Evolutionary conservation across 2,113 vertebrate genomes (phyloP).

Genomic region (Oreochromis tanganicae): DNA sequence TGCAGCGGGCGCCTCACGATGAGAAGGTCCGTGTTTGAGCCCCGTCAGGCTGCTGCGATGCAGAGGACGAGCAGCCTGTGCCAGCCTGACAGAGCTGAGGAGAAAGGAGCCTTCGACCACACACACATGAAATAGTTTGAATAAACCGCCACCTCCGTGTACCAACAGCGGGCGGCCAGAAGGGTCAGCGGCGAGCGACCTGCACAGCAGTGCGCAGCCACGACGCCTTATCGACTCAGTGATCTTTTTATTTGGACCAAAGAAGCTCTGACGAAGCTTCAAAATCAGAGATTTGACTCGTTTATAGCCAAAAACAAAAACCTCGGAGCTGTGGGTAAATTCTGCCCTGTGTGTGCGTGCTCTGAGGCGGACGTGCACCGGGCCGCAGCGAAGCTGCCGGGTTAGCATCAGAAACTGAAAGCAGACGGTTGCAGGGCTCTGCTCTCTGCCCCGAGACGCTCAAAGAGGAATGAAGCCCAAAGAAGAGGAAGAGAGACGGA

Average conservation of each 20-base stretch:
- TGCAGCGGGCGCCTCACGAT: background rate
- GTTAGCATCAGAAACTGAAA: background rate
- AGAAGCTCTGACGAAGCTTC: background rate
- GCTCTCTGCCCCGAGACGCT: background rate
- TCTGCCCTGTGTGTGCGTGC: background rate
- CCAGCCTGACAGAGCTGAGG: background rate
- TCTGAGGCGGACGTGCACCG: background rate
- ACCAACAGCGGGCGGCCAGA: background rate
- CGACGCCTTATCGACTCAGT: background rate
- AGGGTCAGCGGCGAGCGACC: background rate
- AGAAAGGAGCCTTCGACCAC: background rate
- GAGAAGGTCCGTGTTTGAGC: background rate
- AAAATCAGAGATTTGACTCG: background rate
- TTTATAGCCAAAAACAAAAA: background rate
- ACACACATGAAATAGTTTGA: background rate
- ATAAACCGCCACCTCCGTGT: background rate
- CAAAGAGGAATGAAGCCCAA: slow-evolving; percentile 31
- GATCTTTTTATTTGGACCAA: background rate
- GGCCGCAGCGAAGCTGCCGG: background rate
- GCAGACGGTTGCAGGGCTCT: background rate
- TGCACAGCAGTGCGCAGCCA: background rate
- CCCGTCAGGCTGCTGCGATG: background rate
- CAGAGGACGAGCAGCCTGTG: background rate
- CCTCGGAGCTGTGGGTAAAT: background rate
- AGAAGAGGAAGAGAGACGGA: slow-evolving; percentile 18